Evolutionary conservation across 2,888 invertebrate genomes (phyloP), one percentile per base, ranked within the genome.

Genomic region (Patella depressa): DNA sequence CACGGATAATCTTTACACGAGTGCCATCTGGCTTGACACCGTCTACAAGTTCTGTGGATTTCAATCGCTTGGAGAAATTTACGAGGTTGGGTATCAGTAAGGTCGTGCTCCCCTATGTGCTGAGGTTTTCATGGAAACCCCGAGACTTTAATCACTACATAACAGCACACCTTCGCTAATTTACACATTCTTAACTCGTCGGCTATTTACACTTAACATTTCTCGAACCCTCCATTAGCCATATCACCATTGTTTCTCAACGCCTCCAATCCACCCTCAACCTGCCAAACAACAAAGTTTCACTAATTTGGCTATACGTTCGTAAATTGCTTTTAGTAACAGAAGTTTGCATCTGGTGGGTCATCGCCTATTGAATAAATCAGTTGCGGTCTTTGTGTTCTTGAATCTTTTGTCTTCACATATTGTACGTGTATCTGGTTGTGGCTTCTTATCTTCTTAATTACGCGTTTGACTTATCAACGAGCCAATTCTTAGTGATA

Each of bases 1-100:
- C 65, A 65, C 65, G 65, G 65, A 65, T 65, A 24, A 65, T 65
- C 65, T 65, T 14, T 14, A 12, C 19, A 11, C 19, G 65, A 9
- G 9, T 65, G 65, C 65, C 65, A 65, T 65, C 65, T 65, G 65
- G 65, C 65, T 65, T 65, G 65, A 65, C 65, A 65, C 65, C 14
- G 24, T 19, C 65, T 65, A 65, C 19, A 65, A 24, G 65, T 65
- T 65, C 19, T 24, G 65, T 19, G 19, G 24, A 24, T 65, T 65
- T 24, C 24, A 65, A 65, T 65, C 65, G 24, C 65, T 11, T 14
- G 11, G 19, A 3, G 3, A 65, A 24, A 24, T 65, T 65, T 65
- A 65, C 24, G 65, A 24, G 24, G 65, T 65, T 19, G 14, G 24
- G 65, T 65, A 65, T 65, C 65, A 24, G 65, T 24, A 19, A 65